Percentiles rank a stretch among this genome's conserved stretches.
Conservation (phyloP, 2,113 vertebrate species). For the Pteropus alecto region DNA sequence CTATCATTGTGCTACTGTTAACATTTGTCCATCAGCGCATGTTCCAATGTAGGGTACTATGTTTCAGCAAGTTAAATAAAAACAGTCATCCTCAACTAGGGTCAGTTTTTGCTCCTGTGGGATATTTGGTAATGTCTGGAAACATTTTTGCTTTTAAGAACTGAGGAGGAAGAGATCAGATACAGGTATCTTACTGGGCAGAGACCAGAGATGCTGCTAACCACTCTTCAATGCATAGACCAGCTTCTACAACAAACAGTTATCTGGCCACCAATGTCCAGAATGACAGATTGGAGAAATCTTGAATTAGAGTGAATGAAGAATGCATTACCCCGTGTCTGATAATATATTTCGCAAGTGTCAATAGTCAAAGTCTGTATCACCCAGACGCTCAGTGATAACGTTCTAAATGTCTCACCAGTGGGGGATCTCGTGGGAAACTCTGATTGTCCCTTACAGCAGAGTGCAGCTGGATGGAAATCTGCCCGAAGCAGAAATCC, state of each 20-base stretch:
- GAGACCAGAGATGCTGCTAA: not conserved
- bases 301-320: not conserved
- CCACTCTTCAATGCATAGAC: too few relatives aligned
- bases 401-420: constrained; percentile 42
- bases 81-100: not conserved
- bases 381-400: constrained; percentile 46
- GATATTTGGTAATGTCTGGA: not conserved
- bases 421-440: constrained; percentile 12
- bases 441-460: constrained; percentile 56
- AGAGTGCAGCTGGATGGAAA: constrained; percentile 75
- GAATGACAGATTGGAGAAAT: not conserved
- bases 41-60: not conserved
- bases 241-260: not conserved
- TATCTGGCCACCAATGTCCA: not conserved
- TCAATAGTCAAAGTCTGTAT: not conserved
- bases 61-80: not conserved
- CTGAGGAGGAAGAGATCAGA: fast-evolving
- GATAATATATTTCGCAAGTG: not conserved
- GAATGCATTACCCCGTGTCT: not conserved
- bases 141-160: not conserved
- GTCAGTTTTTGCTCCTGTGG: not conserved
- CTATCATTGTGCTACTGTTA: not conserved
- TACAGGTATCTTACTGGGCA: too few relatives aligned
- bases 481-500: constrained; percentile 75
- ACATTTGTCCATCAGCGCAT: not conserved